Evolutionary conservation across 2,113 vertebrate genomes (phyloP).

Genomic region (Cyanistes caeruleus): DNA sequence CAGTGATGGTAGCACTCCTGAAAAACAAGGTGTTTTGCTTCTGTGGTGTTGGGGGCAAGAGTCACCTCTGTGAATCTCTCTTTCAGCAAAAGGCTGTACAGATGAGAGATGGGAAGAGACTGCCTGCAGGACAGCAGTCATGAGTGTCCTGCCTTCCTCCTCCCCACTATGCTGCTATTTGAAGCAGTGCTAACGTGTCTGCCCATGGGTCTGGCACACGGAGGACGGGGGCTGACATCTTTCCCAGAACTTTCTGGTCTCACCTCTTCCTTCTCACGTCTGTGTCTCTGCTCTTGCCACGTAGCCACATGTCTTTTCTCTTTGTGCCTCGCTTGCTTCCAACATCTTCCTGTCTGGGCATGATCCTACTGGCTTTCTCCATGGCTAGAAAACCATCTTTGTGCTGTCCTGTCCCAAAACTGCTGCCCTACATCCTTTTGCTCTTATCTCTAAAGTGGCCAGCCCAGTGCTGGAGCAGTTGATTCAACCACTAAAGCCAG

Average conservation of each 20-base stretch:
- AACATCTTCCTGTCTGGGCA: neutral
- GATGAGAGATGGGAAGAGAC: no score
- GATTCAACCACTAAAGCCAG: neutral
- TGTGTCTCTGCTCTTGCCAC: neutral
- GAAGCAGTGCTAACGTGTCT: neutral
- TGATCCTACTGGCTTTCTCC: neutral
- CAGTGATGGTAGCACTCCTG: neutral
- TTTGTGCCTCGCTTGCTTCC: neutral
- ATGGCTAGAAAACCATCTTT: neutral
- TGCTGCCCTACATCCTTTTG: neutral
- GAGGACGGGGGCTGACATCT: accelerated
- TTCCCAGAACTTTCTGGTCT: neutral
- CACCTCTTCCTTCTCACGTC: neutral
- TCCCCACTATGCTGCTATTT: neutral
- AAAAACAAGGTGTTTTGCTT: neutral
- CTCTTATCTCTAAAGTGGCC: neutral
- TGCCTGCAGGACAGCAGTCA: neutral
- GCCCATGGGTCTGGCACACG: neutral
- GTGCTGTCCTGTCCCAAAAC: neutral
- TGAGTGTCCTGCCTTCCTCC: neutral
- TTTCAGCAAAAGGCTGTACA: neutral
- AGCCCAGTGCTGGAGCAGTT: accelerated
- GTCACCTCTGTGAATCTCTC: neutral
- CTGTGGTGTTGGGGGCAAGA: neutral
- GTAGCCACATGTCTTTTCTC: accelerated